Conservation (phyloP, 2,888 invertebrate species). For the Cecidostiba fungosa region DNA sequence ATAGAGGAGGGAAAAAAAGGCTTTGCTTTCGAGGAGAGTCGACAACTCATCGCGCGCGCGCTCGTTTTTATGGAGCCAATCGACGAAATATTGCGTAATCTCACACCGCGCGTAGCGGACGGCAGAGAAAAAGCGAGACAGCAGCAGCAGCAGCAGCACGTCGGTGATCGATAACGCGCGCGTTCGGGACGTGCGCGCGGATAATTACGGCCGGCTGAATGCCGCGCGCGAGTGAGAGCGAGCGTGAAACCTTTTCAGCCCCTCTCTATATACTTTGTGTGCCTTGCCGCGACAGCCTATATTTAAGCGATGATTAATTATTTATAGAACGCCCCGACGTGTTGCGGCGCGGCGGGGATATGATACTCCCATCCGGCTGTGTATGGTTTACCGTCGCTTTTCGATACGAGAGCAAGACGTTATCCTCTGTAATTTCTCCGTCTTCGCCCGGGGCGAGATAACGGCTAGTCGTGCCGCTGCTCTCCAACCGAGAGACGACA, state of each 20-base stretch:
- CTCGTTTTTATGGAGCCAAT: conserved; percentile 36
- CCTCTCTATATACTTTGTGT: neutral
- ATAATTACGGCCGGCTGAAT: conserved; percentile 27
- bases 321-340: conserved; percentile 68
- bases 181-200: conserved; percentile 23
- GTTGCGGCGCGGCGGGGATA: neutral
- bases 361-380: neutral
- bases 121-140: neutral
- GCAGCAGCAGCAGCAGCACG: neutral
- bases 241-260: conserved; percentile 11
- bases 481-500: neutral
- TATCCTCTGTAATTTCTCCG: conserved; percentile 33
- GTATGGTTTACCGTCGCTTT: neutral
- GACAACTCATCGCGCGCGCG: conserved; percentile 19
- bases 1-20: neutral
- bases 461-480: neutral
- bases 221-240: neutral
- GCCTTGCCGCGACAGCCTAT: conserved; percentile 68
- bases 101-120: conserved; percentile 6
- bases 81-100: conserved; percentile 41
- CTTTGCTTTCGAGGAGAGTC: neutral
- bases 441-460: conserved; percentile 2
- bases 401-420: neutral
- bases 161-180: conserved; percentile 33
- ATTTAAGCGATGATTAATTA: conserved; percentile 76